Conservation (phyloP, 2,113 vertebrate species). For the Cromileptes altivelis region DNA sequence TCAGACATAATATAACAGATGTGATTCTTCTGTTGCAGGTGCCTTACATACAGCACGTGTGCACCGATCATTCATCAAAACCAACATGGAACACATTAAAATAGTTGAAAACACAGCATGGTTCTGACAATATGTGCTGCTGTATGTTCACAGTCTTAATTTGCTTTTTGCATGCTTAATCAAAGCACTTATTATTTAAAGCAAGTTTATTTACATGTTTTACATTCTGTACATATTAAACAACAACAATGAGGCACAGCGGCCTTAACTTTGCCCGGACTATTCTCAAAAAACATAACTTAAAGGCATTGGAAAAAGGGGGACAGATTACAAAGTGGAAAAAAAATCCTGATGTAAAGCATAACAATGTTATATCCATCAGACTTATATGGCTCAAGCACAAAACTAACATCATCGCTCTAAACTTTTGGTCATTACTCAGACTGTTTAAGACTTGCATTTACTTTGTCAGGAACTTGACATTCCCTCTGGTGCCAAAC, state of each 20-base stretch:
- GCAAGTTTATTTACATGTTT: conserved; percentile 26
- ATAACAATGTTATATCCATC: not conserved
- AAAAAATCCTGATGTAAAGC: not conserved
- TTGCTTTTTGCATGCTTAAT: not conserved
- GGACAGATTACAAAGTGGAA: not conserved
- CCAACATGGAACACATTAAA: too few relatives aligned
- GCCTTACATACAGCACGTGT: not conserved
- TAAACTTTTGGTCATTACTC: not conserved
- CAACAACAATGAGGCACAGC: not conserved
- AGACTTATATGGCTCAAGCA: not conserved
- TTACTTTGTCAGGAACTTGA: not conserved
- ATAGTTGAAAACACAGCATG: not conserved
- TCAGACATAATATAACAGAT: not conserved
- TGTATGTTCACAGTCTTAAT: not conserved
- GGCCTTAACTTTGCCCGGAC: not conserved
- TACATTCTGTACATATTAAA: conserved; percentile 5
- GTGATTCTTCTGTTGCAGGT: not conserved
- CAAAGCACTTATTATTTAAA: not conserved
- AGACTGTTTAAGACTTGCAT: not conserved
- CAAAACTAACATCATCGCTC: not conserved
- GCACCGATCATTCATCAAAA: too few relatives aligned
- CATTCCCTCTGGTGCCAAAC: not conserved
- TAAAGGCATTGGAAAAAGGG: not conserved
- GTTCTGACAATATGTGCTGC: not conserved
- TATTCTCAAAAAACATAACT: not conserved